Evolutionary conservation across 2,797 vertebrate genomes (phyloP), one percentile per base, ranked within the genome.

Genomic region (Alfaro cultratus): DNA sequence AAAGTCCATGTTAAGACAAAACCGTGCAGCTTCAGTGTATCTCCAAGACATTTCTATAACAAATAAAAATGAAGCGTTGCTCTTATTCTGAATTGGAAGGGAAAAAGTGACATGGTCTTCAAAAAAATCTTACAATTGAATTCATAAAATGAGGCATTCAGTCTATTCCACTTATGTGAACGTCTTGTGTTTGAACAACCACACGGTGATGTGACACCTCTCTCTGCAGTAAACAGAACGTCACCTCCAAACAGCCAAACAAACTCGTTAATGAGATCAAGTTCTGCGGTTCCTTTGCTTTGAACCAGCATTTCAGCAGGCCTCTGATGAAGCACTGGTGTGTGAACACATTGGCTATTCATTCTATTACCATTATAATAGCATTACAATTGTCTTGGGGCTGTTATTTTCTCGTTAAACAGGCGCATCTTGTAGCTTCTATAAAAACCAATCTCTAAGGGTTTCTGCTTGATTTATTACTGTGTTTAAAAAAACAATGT

Each of bases 321-420:
- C 31, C 16, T 36, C 60, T 64, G 60, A 64, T 36, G 15, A 34
- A 64, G 60, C 60, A 64, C 16, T 34, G 31, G 60, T 34, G 31
- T 64, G 31, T 39, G 36, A 68, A 41, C 64, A 41, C 36, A 13
- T 39, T 68, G 64, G 36, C 9, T 26, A 41, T 68, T 23, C 34
- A 68, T 68, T 23, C 36, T 41, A 41, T 41, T 23, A 5, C 64
- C 34, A 68, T 68, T 68, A 67, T 67, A 68, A 68, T 68, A 41
- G 21, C 34, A 39, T 68, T 68, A 68, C 34, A 41, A 68, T 39
- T 39, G 64, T 68, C 64, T 68, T 23, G 64, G 64, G 64, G 31
- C 64, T 68, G 36, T 68, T 68, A 68, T 68, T 68, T 67, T 41
- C 64, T 41, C 31, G 21, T 68, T 68, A 68, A 68, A 68, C 64